These are phyloP conservation scores for Lates japonicus DNA, from an alignment of 2,797 vertebrate species.

Conservation along the genomic window DNA sequence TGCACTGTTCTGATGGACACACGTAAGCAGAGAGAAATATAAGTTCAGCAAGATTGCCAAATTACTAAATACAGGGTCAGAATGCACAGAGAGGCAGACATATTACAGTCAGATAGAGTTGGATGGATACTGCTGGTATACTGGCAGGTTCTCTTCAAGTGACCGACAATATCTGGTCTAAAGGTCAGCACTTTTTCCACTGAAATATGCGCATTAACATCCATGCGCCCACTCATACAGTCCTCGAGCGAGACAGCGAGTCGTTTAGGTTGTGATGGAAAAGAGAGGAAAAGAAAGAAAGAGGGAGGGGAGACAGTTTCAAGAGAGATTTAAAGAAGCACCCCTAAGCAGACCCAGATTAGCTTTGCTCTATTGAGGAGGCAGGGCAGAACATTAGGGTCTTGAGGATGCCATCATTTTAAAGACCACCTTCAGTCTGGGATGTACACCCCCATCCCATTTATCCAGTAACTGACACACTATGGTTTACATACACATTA, in stretches of 20 bases:
- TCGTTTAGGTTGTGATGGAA: constrained; percentile 17
- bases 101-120: constrained; percentile 2
- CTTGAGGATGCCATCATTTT: constrained; percentile 70
- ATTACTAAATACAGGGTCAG: neutral
- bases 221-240: constrained; percentile 45
- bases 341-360: constrained; percentile 71
- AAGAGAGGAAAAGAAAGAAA: neutral
- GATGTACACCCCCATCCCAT: constrained; percentile 48
- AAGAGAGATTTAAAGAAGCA: constrained; percentile 50
- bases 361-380: constrained; percentile 80
- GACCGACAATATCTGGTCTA: constrained; percentile 38
- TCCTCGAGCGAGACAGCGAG: constrained; percentile 66
- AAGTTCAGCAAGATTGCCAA: neutral
- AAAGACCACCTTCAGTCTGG: constrained; percentile 67
- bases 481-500: constrained; percentile 71
- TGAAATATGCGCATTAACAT: constrained; percentile 46
- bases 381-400: constrained; percentile 77
- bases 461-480: constrained; percentile 68
- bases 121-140: constrained; percentile 28
- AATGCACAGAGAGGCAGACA: neutral
- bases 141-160: constrained; percentile 41
- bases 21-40: neutral
- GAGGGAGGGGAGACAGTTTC: constrained; percentile 35
- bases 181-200: constrained; percentile 49
- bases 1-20: neutral